Percentiles rank a stretch among this genome's conserved stretches.
Evolutionary conservation across 23 tunicate genomes (phyloP).

Genomic region (Ascidia mentula): DNA sequence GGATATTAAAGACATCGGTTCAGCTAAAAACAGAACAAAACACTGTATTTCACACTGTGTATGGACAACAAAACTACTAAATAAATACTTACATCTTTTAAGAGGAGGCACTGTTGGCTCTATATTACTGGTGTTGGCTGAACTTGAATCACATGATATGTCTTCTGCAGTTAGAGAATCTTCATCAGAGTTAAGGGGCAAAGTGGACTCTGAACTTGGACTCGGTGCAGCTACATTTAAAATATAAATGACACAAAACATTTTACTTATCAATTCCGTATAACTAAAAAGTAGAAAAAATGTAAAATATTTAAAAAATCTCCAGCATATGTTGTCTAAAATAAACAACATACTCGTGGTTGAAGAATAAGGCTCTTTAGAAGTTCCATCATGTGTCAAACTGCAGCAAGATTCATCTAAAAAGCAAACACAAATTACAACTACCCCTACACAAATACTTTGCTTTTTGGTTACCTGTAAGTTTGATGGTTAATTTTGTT

Average conservation of each 20-base stretch:
- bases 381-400: background rate
- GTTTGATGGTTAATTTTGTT: background rate
- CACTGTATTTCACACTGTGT: background rate
- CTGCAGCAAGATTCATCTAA: background rate
- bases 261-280: background rate
- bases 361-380: background rate
- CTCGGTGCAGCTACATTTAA: conserved; percentile 8
- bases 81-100: conserved; percentile 3
- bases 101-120: conserved; percentile 10
- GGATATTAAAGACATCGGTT: conserved; percentile 1
- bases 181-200: conserved; percentile 7
- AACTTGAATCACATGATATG: background rate
- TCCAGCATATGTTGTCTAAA: background rate
- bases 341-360: background rate
- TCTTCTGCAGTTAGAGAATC: background rate
- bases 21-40: background rate
- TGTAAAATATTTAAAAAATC: background rate
- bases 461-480: background rate
- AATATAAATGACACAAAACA: background rate
- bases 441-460: background rate
- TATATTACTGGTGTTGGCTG: background rate
- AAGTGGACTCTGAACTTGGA: background rate
- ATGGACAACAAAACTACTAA: background rate
- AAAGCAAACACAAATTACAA: background rate
- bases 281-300: background rate